phyloP scores from a whole-genome alignment of 2,113 vertebrate species.

The Pungitius pungitius region DNA sequence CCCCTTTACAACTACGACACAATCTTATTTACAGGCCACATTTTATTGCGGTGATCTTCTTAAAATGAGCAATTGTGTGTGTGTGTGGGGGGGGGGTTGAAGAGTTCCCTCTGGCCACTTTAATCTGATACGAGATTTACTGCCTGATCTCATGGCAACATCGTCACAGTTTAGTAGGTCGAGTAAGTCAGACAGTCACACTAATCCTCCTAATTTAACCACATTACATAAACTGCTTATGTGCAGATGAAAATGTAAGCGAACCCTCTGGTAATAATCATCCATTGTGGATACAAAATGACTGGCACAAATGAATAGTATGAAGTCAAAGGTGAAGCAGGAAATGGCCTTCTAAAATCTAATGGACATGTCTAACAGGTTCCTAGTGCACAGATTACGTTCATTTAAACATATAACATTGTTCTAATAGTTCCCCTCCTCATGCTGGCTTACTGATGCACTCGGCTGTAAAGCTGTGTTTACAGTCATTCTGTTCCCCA shows the following conservation, averaged over 20 bases:
- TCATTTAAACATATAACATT: not conserved
- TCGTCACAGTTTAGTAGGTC: not conserved
- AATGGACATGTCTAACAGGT: not conserved
- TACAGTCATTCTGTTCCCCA: not conserved
- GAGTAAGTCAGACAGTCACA: not conserved
- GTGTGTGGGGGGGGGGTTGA: not conserved
- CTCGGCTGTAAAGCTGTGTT: not conserved
- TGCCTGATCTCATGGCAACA: not conserved
- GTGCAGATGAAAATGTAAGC: not conserved
- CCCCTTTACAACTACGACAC: not conserved
- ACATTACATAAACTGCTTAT: slow-evolving; percentile 2
- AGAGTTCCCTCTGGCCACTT: not conserved
- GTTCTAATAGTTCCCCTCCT: not conserved
- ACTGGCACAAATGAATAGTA: not conserved
- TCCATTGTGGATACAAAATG: not conserved
- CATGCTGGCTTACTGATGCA: not conserved
- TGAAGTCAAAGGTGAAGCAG: slow-evolving; percentile 13
- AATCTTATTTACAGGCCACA: not conserved
- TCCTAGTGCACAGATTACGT: not conserved
- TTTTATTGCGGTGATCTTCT: not conserved
- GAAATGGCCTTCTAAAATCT: not conserved
- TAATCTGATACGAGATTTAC: not conserved
- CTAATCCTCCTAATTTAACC: slow-evolving; percentile 9
- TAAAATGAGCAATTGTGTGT: not conserved
- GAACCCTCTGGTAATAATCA: not conserved